Evolutionary conservation across 2,113 vertebrate genomes (phyloP).

Genomic region (Myiozetetes cayanensis): DNA sequence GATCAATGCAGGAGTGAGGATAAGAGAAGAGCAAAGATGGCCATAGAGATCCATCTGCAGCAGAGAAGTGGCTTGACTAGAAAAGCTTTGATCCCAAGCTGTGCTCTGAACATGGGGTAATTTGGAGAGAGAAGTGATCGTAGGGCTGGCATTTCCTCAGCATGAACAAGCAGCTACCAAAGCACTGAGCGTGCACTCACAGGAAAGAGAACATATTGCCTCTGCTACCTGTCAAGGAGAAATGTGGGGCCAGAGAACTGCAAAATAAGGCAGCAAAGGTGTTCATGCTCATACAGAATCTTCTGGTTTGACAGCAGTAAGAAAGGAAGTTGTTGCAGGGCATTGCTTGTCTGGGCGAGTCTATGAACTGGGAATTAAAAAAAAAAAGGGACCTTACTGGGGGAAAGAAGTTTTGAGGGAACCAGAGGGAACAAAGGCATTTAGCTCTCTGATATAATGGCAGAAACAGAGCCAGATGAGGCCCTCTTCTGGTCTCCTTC

Average conservation of each 20-base stretch:
- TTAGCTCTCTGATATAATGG: neutral
- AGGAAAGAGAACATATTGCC: neutral
- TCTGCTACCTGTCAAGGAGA: neutral
- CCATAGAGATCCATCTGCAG: neutral
- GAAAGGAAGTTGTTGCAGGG: neutral
- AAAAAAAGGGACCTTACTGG: neutral
- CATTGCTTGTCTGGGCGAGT: neutral
- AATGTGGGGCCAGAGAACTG: neutral
- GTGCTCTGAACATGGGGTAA: neutral
- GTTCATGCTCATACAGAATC: neutral
- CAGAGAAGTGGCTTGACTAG: neutral
- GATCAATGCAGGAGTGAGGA: neutral
- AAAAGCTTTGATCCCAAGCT: neutral
- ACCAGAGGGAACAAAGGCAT: neutral
- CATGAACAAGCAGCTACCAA: neutral
- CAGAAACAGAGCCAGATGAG: neutral
- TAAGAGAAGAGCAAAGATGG: neutral
- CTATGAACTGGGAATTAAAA: neutral
- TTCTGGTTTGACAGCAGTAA: neutral
- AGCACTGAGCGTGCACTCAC: fast-evolving
- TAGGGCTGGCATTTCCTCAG: neutral
- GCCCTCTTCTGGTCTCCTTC: neutral
- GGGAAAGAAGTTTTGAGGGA: neutral
- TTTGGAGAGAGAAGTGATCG: neutral
- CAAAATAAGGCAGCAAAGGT: neutral